Conservation (phyloP, 2,113 vertebrate species). For the Pandion haliaetus region DNA sequence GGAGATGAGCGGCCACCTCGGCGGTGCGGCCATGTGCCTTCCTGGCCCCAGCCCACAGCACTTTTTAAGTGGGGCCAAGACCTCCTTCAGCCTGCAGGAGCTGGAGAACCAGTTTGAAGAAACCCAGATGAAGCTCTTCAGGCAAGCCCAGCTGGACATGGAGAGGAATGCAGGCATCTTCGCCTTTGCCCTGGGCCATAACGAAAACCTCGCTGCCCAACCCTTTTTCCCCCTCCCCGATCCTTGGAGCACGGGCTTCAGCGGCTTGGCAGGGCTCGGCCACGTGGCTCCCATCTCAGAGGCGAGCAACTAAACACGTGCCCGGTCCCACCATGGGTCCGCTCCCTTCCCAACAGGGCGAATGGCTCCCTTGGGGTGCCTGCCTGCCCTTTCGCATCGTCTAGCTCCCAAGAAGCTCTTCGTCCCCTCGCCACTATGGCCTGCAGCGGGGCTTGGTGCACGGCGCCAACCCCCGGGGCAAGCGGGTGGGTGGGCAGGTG, state of each 20-base stretch:
- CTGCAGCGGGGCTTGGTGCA: not conserved
- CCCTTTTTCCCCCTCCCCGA: conserved; percentile 87
- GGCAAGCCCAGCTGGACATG: conserved; percentile 81
- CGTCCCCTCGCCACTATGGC: accelerated
- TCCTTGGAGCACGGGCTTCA: conserved; percentile 87
- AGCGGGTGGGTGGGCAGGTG: not conserved
- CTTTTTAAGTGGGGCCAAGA: conserved; percentile 78
- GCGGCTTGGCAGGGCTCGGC: conserved; percentile 74
- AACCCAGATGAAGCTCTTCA: conserved; percentile 81
- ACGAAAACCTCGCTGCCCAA: conserved; percentile 82
- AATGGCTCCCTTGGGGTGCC: not conserved
- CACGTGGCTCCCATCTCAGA: conserved; percentile 86
- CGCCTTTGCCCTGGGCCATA: conserved; percentile 86
- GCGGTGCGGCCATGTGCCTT: conserved; percentile 72
- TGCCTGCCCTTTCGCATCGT: not conserved
- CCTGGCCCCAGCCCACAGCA: conserved; percentile 77
- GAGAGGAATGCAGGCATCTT: conserved; percentile 89
- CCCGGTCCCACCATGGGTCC: not conserved
- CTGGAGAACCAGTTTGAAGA: conserved; percentile 80
- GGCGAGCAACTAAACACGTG: conserved; percentile 78
- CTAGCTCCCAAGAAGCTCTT: not conserved
- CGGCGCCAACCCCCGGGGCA: accelerated
- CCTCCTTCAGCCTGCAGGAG: conserved; percentile 79
- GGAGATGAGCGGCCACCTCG: conserved; percentile 70
- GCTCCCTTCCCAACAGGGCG: not conserved